A percentile compares a stretch with the other conserved stretches of the same genome.
Evolutionary conservation across 2,797 vertebrate genomes (phyloP).

Genomic region (Malacoraja senta): DNA sequence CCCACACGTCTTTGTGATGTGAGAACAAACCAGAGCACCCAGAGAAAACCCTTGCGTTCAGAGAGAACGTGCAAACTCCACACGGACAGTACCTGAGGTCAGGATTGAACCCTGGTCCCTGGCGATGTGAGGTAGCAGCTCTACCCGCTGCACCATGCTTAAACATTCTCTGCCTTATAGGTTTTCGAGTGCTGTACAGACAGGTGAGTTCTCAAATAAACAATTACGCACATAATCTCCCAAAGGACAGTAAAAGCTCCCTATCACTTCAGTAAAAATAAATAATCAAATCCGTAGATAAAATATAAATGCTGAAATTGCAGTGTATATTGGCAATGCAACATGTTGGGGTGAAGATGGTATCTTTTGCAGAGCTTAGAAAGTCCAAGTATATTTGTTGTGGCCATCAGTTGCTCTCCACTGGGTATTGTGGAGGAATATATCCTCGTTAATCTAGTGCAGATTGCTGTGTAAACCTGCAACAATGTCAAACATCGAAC

Average conservation of each 20-base stretch:
- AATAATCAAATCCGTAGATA: neutral
- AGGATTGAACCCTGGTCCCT: no score
- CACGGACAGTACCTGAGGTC: no score
- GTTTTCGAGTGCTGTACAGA: neutral
- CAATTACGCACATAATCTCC: neutral
- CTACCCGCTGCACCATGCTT: no score
- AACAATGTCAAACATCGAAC: neutral
- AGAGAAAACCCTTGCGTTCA: no score
- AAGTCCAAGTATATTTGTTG: neutral
- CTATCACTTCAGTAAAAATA: neutral
- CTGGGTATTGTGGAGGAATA: neutral
- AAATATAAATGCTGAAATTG: neutral
- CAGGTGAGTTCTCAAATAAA: neutral
- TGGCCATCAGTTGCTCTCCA: neutral
- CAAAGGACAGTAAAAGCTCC: neutral
- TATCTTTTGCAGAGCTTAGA: neutral
- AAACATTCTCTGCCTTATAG: neutral
- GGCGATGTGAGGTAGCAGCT: no score
- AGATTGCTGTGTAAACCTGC: constrained; percentile 14
- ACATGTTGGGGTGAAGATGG: neutral
- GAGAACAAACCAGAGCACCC: no score
- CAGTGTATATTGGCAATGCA: neutral
- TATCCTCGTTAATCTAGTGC: neutral
- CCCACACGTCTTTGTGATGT: no score
- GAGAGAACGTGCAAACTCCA: no score